Evolutionary conservation across 1,140 invertebrate species (phyloP).

Genomic region (Anagrus nilaparvatae): DNA sequence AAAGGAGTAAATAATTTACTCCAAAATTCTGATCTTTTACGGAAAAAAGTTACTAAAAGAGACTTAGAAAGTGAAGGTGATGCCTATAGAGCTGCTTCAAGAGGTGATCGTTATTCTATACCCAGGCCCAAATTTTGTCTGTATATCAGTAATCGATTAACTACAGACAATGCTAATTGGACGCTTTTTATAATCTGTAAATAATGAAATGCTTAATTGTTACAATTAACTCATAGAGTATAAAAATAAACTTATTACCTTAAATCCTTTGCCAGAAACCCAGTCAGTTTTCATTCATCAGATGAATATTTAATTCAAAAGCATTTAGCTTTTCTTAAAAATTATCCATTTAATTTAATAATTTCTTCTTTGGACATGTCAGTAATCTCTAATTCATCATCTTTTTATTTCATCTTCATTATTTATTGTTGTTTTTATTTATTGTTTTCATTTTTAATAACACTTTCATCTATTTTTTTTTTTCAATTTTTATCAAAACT

Average conservation of each 20-base stretch:
- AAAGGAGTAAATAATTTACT: slow-evolving; percentile 35
- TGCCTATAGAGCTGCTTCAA: slow-evolving; percentile 55
- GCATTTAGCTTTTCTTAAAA: slow-evolving; percentile 18
- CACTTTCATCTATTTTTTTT: not conserved
- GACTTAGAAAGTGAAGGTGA: slow-evolving; percentile 56
- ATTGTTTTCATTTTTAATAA: not conserved
- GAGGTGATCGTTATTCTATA: slow-evolving; percentile 41
- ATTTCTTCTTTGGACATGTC: slow-evolving; percentile 12
- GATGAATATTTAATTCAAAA: too few species aligned
- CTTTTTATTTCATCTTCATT: not conserved
- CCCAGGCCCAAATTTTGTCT: slow-evolving; percentile 35
- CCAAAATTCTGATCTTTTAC: slow-evolving; percentile 38
- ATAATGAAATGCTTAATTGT: slow-evolving; percentile 4
- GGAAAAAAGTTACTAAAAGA: slow-evolving; percentile 40
- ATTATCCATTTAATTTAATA: slow-evolving; percentile 20
- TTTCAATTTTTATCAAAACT: not conserved
- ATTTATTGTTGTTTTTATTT: not conserved
- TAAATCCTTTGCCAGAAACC: slow-evolving; percentile 50
- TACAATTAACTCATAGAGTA: too few species aligned
- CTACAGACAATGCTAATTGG: slow-evolving; percentile 51
- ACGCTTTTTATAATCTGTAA: slow-evolving; percentile 44
- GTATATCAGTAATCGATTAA: slow-evolving; percentile 52
- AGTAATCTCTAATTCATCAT: not conserved
- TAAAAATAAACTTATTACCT: slow-evolving; percentile 23
- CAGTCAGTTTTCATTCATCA: slow-evolving; percentile 60